Conservation (phyloP, 1,140 invertebrate genomes). For the Drosophila truncata region DNA sequence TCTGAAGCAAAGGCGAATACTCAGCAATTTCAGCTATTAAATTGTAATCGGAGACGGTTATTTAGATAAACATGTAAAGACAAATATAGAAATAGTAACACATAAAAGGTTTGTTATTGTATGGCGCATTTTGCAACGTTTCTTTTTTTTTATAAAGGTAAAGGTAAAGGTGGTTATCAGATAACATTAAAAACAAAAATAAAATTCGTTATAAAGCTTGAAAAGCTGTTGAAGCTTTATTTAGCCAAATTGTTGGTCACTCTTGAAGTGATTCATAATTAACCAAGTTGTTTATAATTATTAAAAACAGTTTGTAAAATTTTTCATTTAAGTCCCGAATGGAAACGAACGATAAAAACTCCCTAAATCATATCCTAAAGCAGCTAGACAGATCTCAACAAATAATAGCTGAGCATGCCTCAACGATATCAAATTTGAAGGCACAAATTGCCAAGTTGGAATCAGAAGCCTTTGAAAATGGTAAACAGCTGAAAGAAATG, state of each 20-base stretch:
- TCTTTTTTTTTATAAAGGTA: too few relatives aligned
- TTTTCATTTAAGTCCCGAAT: too few relatives aligned
- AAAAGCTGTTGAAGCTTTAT: neutral
- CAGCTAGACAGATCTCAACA: slow-evolving; percentile 1
- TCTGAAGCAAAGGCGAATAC: slow-evolving; percentile 7
- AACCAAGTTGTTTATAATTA: neutral
- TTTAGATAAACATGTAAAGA: neutral
- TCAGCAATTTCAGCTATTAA: slow-evolving; percentile 5
- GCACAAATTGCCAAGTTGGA: slow-evolving; percentile 1
- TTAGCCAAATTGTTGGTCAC: neutral
- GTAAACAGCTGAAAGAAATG: neutral
- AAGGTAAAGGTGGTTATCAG: neutral
- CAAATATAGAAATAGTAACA: too few relatives aligned
- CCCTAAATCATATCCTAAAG: neutral
- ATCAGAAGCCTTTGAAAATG: slow-evolving; percentile 2
- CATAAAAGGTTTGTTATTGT: too few relatives aligned
- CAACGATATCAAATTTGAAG: neutral
- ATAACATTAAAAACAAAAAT: neutral
- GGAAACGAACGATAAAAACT: neutral
- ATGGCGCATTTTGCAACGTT: too few relatives aligned
- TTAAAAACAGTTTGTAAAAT: too few relatives aligned
- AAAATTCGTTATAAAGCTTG: neutral
- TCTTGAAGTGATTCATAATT: neutral
- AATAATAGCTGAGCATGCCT: neutral
- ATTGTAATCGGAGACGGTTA: slow-evolving; percentile 1